Evolutionary conservation across 2,113 vertebrate genomes (phyloP), one percentile per base, ranked within the genome.

Genomic region (Pyxicephalus adspersus): DNA sequence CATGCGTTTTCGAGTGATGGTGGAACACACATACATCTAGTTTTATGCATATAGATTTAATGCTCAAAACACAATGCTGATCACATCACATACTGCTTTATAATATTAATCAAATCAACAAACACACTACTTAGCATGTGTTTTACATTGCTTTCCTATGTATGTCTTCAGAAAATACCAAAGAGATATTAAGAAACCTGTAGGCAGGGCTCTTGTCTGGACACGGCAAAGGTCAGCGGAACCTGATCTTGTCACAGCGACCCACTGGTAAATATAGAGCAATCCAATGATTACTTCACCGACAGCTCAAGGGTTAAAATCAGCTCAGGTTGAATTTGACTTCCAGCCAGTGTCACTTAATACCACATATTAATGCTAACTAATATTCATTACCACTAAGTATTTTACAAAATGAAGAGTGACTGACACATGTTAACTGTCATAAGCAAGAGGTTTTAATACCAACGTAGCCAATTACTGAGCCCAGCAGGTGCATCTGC

Each of bases 201-300:
- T 38, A 38, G n/a, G n/a, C 28, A 60, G 54, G 29, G 1, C 4
- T 60, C n/a, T 23, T 38, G 17, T 55, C 29, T 66, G 60, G 29
- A 58, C n/a, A 60, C 18, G 19, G 1, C 63, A 82, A 82, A 82
- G 70, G 80, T 82, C 80, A 82, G 7, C 11, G 71, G 60, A 82
- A 82, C 31, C 15, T 45, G 80, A 82, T 66, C 65, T 18, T 64
- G 23, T 7, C 23, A 63, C 50, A 45, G 34, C 29, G 18, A 28
- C 51, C 11, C n/a, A 20, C 18, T 26, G 70, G 28, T 82, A 82
- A 66, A 82, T 66, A 82, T 82, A 82, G 70, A 17, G 61, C n/a
- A 29, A 4, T 4, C 2, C 28, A 51, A 4, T 2, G 5, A 34
- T 18, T 38, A 5, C 17, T 15, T 23, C 2, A 8, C 25, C 38